phyloP scores from a whole-genome alignment of 2,113 vertebrate species.

The Sylvicapra grimmia region DNA sequence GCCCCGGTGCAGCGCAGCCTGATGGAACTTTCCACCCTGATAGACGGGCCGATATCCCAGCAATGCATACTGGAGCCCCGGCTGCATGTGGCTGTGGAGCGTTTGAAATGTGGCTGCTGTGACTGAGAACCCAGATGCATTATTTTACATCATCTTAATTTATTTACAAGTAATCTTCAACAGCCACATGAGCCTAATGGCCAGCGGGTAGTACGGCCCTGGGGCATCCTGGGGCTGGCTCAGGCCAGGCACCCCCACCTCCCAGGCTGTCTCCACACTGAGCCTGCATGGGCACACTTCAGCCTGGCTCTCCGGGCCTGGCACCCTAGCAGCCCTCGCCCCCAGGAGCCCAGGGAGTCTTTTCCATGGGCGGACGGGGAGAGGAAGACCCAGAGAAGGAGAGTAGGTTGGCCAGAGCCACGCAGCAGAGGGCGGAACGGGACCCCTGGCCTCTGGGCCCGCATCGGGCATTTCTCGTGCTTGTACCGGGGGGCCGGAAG shows the following conservation, averaged over 20 bases:
- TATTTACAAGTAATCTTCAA: background rate
- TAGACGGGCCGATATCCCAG: fast-evolving
- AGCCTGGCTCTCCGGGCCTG: fast-evolving
- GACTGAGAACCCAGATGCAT: background rate
- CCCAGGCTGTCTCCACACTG: background rate
- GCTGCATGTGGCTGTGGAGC: fast-evolving
- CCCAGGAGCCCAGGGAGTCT: background rate
- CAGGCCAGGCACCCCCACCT: background rate
- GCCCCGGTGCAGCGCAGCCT: background rate
- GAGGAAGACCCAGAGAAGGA: background rate
- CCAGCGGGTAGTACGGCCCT: background rate
- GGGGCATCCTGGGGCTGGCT: fast-evolving
- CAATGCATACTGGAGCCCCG: fast-evolving
- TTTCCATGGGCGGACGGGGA: background rate
- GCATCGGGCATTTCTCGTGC: too few relatives aligned
- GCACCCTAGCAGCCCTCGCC: background rate
- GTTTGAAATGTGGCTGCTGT: background rate
- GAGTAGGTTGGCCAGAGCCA: background rate
- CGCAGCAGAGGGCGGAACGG: background rate
- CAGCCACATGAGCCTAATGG: background rate
- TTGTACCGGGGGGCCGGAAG: too few relatives aligned
- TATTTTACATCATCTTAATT: background rate
- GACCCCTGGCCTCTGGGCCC: background rate
- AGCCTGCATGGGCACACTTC: fast-evolving
- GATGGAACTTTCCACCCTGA: fast-evolving